Base-by-base conservation (phyloP, 2,888 invertebrate species). In the Sericinus montela region DNA sequence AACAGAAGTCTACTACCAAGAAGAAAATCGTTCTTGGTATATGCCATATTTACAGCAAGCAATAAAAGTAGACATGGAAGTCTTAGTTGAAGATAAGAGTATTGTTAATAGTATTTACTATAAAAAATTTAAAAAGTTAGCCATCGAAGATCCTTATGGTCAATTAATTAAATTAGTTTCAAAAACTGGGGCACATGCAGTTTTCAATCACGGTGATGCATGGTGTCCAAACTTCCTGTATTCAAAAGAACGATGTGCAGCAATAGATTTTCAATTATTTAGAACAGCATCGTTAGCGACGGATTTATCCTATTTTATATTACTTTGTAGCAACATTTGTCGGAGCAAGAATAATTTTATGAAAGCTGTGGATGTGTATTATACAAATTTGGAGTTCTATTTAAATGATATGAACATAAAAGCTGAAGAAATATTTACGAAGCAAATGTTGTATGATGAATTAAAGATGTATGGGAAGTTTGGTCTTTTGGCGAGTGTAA, bases 141-240 rank as follows among this genome's bases (percentile, higher is more conserved):
- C 65, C 11, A 54, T 59, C n/a, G 51, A 58, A 30, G 69, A 76
- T 56, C 48, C 67, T 3, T 80, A 75, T 53, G 63, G 62, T 8
- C 63, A 70, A 45, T 32, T 72, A 3, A 63, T 71, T 6, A 45
- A 60, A 8, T 52, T 72, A 29, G 49, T 57, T 4, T 55, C 55
- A 1, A 59, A 53, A 8, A 48, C 53, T 8, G 65, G 69, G 10
- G 56, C 67, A 11, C 53, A 69, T 36, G 56, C 67, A 2, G 72
- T 72, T 0, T 51, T 80, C 0, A 69, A 67, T 42, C 79, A 80
- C 29, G 80, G 79, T 1, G 80, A 81, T 46, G 69, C 73, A 2
- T 79, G 79, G 80, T 61, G 62, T 38, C 57, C 67, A 0, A 80
- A 80, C 42, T 80, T 80, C 43, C 52, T 79, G n/a, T 59, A 54